Evolutionary conservation across 2,888 invertebrate genomes (phyloP), one percentile per base, ranked within the genome.

Genomic region (Drosophila subquinaria): DNA sequence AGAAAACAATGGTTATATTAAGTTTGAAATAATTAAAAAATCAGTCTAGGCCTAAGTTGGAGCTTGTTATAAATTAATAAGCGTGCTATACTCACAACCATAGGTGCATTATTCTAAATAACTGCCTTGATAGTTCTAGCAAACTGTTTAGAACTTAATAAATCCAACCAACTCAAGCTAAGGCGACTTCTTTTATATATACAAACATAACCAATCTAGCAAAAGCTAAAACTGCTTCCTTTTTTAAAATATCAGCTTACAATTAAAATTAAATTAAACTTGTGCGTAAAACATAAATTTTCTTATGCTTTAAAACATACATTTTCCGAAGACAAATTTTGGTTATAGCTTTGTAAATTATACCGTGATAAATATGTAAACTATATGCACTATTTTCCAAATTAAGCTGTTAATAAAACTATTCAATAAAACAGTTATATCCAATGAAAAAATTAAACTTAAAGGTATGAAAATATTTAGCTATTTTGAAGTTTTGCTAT

Each of bases 21-120:
- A 30, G 3, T 36, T 60, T 3, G 8, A 10, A 11, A n/a, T 9
- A 1, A 4, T 10, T 8, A 1, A 23, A 0, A 0, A n/a, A 4
- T 36, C 20, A 11, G 11, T 36, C 56, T 63, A 55, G 13, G 35
- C 43, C 59, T 55, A 72, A 52, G 20, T 48, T 15, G 0, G 15
- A 59, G 42, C 42, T 35, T 40, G 23, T 45, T 33, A n/a, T 23
- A 40, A 33, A 13, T 38, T 50, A 40, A 40, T 47, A 69, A 65
- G 76, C 68, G 76, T 80, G 77, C 67, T 57, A 47, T 67, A 86
- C 77, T 84, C 69, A 87, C 81, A 76, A 72, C 53, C 43, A 73
- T 61, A 59, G 47, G 88, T 88, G 88, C 73, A 74, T 36, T 57
- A 60, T 63, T 61, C 62, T 70, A 79, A 59, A 50, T 63, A 75